Percentiles rank a stretch among this genome's conserved stretches.
These are phyloP conservation scores for Heliconius ethilla DNA, from an alignment of 2,888 invertebrate species.

Conservation along the genomic window DNA sequence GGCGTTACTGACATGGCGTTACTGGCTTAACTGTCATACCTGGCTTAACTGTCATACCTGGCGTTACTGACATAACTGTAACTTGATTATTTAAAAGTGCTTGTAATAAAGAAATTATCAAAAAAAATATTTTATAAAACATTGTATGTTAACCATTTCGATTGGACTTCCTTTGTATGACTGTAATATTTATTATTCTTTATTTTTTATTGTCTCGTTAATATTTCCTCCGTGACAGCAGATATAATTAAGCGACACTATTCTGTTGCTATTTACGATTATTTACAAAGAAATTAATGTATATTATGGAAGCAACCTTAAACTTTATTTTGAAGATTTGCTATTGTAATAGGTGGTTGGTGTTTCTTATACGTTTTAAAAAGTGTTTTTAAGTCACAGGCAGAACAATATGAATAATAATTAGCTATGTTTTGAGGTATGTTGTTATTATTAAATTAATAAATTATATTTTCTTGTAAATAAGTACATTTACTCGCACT, in stretches of 20 bases:
- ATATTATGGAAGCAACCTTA: background rate
- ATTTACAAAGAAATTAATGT: slow-evolving; percentile 27
- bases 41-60: too few relatives aligned
- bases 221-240: slow-evolving; percentile 38
- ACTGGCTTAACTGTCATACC: too few relatives aligned
- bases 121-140: background rate
- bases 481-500: too few relatives aligned
- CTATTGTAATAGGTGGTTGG: background rate
- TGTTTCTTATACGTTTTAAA: background rate
- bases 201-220: slow-evolving; percentile 36
- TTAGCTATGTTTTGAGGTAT: background rate
- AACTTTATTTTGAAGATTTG: background rate
- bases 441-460: too few relatives aligned
- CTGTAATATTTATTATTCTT: slow-evolving; percentile 27
- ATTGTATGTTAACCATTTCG: background rate
- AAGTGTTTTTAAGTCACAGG: background rate
- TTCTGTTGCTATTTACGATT: slow-evolving; percentile 34
- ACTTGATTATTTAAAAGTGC: too few relatives aligned
- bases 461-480: too few relatives aligned
- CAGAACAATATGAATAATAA: background rate
- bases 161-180: slow-evolving; percentile 1
- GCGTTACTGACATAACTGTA: too few relatives aligned
- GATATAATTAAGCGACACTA: slow-evolving; percentile 36
- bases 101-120: background rate
- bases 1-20: too few relatives aligned